Evolutionary conservation across 2,797 vertebrate genomes (phyloP).

Genomic region (Sparus aurata): DNA sequence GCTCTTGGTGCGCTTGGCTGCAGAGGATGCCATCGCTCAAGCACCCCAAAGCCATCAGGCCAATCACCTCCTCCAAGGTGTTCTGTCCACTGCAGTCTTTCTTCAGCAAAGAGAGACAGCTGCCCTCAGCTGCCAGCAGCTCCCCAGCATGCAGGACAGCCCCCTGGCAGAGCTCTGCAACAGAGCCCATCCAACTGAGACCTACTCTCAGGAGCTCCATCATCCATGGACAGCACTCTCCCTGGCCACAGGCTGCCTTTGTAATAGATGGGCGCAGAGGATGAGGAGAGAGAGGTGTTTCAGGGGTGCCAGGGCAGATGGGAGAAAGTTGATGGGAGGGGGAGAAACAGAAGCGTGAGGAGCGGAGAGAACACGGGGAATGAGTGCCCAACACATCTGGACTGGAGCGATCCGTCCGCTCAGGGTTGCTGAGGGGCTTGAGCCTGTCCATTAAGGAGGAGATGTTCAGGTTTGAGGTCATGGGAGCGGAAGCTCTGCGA

Average conservation of each 20-base stretch:
- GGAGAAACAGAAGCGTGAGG: slow-evolving; percentile 28
- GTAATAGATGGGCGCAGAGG: background rate
- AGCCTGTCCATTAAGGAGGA: slow-evolving; percentile 37
- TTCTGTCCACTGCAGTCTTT: slow-evolving; percentile 45
- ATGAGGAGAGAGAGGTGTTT: slow-evolving; percentile 24
- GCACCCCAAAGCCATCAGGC: slow-evolving; percentile 18
- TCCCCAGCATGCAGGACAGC: slow-evolving; percentile 63
- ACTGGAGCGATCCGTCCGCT: slow-evolving; percentile 32
- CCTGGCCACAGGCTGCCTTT: slow-evolving; percentile 47
- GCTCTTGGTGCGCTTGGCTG: slow-evolving; percentile 49
- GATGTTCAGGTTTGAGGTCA: slow-evolving; percentile 19
- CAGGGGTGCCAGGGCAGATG: slow-evolving; percentile 32
- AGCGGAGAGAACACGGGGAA: slow-evolving; percentile 37
- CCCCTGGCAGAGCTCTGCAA: slow-evolving; percentile 66
- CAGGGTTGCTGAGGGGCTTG: slow-evolving; percentile 22
- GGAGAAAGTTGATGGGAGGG: slow-evolving; percentile 32
- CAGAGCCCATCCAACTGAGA: slow-evolving; percentile 50
- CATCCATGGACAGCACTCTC: slow-evolving; percentile 70
- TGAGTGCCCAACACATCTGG: slow-evolving; percentile 17
- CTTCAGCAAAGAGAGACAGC: slow-evolving; percentile 61
- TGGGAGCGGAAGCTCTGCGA: slow-evolving; percentile 47
- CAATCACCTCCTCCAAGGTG: slow-evolving; percentile 59
- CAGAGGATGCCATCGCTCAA: slow-evolving; percentile 30
- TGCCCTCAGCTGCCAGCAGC: slow-evolving; percentile 57
- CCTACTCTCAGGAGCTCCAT: slow-evolving; percentile 59